Evolutionary conservation across 2,113 vertebrate genomes (phyloP).

Genomic region (Nothoprocta perdicaria): DNA sequence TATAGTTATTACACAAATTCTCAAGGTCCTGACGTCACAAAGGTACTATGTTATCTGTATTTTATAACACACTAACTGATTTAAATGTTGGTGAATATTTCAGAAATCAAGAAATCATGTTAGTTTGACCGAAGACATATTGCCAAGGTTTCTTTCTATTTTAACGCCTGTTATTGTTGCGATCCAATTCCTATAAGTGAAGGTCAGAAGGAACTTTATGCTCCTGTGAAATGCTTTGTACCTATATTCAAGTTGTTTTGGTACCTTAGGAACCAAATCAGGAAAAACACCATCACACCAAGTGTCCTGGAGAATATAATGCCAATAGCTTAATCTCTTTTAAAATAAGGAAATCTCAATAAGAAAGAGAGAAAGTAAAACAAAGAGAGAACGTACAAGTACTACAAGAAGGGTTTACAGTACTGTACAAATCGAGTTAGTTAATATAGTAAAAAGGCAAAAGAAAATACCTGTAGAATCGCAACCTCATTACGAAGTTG

Average conservation of each 20-base stretch:
- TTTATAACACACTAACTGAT: slow-evolving; percentile 51
- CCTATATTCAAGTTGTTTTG: neutral
- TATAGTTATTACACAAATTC: neutral
- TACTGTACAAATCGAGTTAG: slow-evolving; percentile 21
- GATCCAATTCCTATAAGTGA: neutral
- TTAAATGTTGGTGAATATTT: slow-evolving; percentile 42
- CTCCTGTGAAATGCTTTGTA: neutral
- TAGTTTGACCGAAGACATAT: neutral
- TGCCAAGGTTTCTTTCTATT: neutral
- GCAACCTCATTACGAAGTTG: slow-evolving; percentile 98
- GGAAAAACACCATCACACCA: neutral
- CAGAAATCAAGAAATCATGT: neutral
- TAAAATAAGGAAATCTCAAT: neutral
- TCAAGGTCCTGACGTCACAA: neutral
- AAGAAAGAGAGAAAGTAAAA: neutral
- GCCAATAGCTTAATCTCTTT: neutral
- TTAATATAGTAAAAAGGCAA: slow-evolving; percentile 1
- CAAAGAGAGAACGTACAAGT: too few relatives aligned
- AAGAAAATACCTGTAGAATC: slow-evolving; percentile 90
- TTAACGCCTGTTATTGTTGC: neutral
- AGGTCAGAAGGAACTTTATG: neutral
- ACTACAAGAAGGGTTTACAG: neutral
- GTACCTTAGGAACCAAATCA: neutral
- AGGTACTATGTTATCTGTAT: neutral
- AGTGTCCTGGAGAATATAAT: neutral